These are phyloP conservation scores for Ylistrum balloti DNA, from an alignment of 1,140 invertebrate genomes.

Conservation along the genomic window DNA sequence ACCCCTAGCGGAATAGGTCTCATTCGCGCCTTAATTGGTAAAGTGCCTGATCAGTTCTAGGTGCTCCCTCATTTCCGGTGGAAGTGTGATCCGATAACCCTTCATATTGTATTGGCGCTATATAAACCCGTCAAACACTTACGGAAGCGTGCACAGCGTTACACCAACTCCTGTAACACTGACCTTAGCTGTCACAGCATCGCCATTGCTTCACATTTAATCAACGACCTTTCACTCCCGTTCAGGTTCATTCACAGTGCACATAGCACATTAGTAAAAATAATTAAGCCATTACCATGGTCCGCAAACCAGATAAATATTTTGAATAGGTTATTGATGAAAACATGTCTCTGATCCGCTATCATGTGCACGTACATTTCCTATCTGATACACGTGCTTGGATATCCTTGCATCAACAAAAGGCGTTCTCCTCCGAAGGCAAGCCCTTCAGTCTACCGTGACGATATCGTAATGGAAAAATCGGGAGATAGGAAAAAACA, in stretches of 20 bases:
- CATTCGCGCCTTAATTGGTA: not conserved
- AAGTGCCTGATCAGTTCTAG: not conserved
- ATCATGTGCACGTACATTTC: not conserved
- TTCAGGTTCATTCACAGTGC: not conserved
- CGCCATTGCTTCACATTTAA: not conserved
- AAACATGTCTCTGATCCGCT: not conserved
- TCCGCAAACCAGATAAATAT: not conserved
- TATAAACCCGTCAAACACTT: not conserved
- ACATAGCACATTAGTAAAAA: not conserved
- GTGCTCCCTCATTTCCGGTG: not conserved
- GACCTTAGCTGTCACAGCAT: not conserved
- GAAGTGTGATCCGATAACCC: not conserved
- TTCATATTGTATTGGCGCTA: not conserved
- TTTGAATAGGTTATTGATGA: not conserved
- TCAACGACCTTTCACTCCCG: not conserved
- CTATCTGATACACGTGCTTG: not conserved
- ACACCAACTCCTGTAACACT: not conserved
- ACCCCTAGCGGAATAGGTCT: not conserved
- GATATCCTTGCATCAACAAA: not conserved
- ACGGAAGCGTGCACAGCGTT: not conserved
- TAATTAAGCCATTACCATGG: not conserved
- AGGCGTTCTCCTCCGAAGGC: not conserved
- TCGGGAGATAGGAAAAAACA: not conserved
- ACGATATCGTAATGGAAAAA: not conserved
- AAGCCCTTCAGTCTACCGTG: not conserved